Conservation (phyloP, 2,113 vertebrate species). For the Amphiprion percula region DNA sequence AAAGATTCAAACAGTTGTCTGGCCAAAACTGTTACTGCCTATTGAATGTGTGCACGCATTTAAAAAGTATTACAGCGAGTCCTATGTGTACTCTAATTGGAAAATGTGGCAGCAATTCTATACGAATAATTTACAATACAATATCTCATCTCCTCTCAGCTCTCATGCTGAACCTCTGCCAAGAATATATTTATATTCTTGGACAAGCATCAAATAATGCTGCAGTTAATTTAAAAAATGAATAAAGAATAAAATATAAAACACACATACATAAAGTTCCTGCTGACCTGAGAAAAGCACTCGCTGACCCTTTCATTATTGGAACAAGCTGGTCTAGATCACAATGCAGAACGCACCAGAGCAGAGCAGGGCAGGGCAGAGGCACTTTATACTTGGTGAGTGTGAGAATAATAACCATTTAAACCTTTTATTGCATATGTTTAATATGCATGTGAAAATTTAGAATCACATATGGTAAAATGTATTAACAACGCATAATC, state of each 20-base stretch:
- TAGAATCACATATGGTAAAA: too few species aligned
- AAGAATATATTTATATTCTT: background rate
- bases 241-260: background rate
- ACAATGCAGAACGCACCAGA: background rate
- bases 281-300: background rate
- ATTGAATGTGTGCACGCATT: conserved; percentile 32
- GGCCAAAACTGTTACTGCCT: conserved; percentile 7
- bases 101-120: conserved; percentile 12
- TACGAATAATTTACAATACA: conserved; percentile 24
- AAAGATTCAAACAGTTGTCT: conserved; percentile 18
- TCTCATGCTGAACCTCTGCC: conserved; percentile 8
- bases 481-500: too few species aligned
- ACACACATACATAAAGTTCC: background rate
- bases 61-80: conserved; percentile 17
- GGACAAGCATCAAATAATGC: background rate
- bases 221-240: conserved; percentile 1
- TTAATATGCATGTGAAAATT: too few species aligned
- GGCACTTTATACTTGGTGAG: too few species aligned
- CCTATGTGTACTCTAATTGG: conserved; percentile 30
- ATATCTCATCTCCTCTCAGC: conserved; percentile 28
- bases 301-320: background rate
- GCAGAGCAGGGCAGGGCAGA: background rate
- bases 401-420: too few species aligned
- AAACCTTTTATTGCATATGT: too few species aligned
- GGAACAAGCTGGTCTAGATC: background rate